These are phyloP conservation scores for Setophaga kirtlandii DNA, from an alignment of 2,113 vertebrate genomes.

Conservation along the genomic window DNA sequence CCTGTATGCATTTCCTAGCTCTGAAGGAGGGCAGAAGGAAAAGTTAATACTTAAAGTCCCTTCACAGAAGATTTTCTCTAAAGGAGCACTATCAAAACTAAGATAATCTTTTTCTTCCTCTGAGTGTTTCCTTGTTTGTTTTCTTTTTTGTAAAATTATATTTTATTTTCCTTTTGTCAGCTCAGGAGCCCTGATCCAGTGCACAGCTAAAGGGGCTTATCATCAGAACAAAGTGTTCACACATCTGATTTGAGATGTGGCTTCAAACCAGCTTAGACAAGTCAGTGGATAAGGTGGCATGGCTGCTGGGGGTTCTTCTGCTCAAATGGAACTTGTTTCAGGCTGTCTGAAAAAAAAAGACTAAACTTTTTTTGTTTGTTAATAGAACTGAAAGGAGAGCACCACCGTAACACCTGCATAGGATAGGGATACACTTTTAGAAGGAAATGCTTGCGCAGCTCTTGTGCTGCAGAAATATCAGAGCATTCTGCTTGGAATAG, in stretches of 20 bases:
- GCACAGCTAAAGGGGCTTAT: not conserved
- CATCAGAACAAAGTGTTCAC: not conserved
- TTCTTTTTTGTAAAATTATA: not conserved
- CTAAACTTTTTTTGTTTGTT: not conserved
- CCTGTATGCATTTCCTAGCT: not conserved
- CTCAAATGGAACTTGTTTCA: not conserved
- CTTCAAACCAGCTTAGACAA: not conserved
- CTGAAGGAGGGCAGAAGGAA: not conserved
- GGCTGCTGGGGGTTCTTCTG: not conserved
- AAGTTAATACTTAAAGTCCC: not conserved
- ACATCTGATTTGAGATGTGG: not conserved
- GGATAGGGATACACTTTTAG: not conserved
- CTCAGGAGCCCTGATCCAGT: not conserved
- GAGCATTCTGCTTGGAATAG: not conserved
- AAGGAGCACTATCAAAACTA: not conserved
- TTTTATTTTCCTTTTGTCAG: not conserved
- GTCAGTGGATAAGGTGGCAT: not conserved
- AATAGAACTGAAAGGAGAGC: not conserved
- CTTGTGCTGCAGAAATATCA: not conserved
- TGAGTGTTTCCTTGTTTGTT: not conserved
- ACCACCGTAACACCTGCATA: not conserved
- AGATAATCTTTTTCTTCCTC: not conserved
- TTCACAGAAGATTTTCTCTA: not conserved
- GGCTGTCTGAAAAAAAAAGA: not conserved
- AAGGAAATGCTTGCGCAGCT: not conserved